A percentile compares a stretch with the other conserved stretches of the same genome.
These are phyloP conservation scores for Hippopotamus amphibius DNA, from an alignment of 2,113 vertebrate species.

Conservation along the genomic window DNA sequence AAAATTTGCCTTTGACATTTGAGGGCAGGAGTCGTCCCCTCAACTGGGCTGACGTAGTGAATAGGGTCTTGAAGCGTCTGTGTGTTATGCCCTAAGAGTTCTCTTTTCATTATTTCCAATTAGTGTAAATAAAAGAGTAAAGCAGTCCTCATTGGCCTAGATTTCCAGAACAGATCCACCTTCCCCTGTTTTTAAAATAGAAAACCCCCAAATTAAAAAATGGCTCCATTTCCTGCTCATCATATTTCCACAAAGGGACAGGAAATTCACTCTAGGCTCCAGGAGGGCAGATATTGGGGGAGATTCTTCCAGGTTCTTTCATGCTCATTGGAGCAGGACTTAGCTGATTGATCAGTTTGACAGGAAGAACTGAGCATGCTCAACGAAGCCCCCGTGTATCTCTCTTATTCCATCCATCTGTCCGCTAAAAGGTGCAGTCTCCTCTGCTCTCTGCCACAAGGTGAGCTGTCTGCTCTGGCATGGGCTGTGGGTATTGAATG, in stretches of 20 bases:
- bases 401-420: not conserved
- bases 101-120: not conserved
- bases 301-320: not conserved
- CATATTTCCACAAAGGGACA: not conserved
- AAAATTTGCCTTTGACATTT: slow-evolving; percentile 27
- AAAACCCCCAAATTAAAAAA: slow-evolving; percentile 2
- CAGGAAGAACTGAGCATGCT: not conserved
- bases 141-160: not conserved
- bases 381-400: not conserved
- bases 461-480: not conserved
- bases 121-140: slow-evolving; percentile 22
- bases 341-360: not conserved
- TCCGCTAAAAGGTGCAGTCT: not conserved
- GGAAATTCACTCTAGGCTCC: not conserved
- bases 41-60: not conserved
- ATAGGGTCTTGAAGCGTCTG: not conserved
- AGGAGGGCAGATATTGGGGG: not conserved
- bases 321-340: too few species aligned
- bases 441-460: not conserved
- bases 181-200: not conserved
- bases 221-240: not conserved
- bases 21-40: not conserved
- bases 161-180: not conserved
- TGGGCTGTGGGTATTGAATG: not conserved
- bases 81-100: slow-evolving; percentile 29